Conservation (phyloP, 2,888 invertebrate species). For the Plagiodera versicolora region DNA sequence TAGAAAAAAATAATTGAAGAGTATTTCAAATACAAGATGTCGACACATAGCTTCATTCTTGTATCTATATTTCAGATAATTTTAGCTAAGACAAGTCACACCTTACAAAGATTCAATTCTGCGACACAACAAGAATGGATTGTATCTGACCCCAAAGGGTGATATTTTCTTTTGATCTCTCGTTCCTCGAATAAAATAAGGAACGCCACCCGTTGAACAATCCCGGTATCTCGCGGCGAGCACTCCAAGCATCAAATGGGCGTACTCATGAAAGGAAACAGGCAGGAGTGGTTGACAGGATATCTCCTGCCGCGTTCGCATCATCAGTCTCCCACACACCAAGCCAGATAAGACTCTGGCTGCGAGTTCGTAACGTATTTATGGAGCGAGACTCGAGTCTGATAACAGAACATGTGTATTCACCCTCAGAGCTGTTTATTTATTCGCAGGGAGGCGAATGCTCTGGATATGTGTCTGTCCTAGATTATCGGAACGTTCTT, state of each 20-base stretch:
- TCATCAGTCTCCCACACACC: neutral
- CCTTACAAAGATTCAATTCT: too few species aligned
- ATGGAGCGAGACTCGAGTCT: constrained; percentile 28
- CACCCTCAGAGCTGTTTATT: constrained; percentile 28
- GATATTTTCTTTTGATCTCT: neutral
- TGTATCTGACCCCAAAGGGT: neutral
- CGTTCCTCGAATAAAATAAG: neutral
- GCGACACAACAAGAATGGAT: neutral
- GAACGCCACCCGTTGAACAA: neutral
- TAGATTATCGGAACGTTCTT: neutral
- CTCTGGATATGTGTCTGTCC: constrained; percentile 2
- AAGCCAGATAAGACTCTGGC: constrained; percentile 7
- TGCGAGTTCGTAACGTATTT: constrained; percentile 36
- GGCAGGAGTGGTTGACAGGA: constrained; percentile 5
- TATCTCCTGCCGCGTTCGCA: neutral
- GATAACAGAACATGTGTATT: constrained; percentile 35
- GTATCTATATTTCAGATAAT: too few species aligned
- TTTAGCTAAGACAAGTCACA: too few species aligned
- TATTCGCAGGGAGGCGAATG: constrained; percentile 13
- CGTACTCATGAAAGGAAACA: neutral
- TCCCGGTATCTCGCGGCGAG: neutral
- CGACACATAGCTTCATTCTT: too few species aligned
- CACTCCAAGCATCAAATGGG: neutral
- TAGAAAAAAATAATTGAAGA: too few species aligned
- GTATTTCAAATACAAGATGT: too few species aligned